These are phyloP conservation scores for Drosophila chauvacae DNA, from an alignment of 1,140 invertebrate genomes.

Conservation along the genomic window DNA sequence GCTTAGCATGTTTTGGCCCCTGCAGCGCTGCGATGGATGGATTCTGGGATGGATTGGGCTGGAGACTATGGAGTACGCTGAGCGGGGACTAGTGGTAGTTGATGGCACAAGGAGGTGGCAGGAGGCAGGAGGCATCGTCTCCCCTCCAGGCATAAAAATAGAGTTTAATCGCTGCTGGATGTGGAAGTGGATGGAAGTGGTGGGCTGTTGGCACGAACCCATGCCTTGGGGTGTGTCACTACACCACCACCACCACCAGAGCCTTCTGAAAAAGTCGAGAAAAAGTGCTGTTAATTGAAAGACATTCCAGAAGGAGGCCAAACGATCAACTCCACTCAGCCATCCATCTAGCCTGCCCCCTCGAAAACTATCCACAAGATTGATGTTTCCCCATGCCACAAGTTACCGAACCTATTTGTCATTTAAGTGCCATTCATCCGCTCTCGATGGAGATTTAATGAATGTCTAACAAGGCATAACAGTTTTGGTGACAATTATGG, in stretches of 20 bases:
- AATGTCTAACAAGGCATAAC: conserved; percentile 35
- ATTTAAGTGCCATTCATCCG: conserved; percentile 22
- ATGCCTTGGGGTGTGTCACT: conserved; percentile 41
- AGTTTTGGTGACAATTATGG: conserved; percentile 7
- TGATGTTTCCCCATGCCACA: conserved; percentile 8
- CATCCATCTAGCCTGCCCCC: conserved; percentile 2
- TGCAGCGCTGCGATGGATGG: conserved; percentile 51
- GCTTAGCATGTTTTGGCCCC: conserved; percentile 60
- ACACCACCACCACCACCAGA: conserved; percentile 33
- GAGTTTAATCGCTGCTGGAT: conserved; percentile 57
- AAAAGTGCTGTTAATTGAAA: conserved; percentile 66
- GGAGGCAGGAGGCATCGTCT: neutral
- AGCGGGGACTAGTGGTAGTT: neutral
- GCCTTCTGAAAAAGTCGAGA: conserved; percentile 2
- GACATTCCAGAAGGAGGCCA: conserved; percentile 44
- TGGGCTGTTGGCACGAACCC: conserved; percentile 15
- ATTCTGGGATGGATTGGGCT: conserved; percentile 9
- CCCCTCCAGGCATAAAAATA: conserved; percentile 55
- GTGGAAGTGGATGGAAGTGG: conserved; percentile 15
- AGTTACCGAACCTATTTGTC: conserved; percentile 25
- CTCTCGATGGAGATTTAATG: conserved; percentile 38
- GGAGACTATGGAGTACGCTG: neutral
- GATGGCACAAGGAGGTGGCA: conserved; percentile 6
- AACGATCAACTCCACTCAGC: conserved; percentile 22
- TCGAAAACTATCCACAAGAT: conserved; percentile 17